These are phyloP conservation scores for Tetanocera ferruginea DNA, from an alignment of 2,888 invertebrate genomes.

Conservation along the genomic window DNA sequence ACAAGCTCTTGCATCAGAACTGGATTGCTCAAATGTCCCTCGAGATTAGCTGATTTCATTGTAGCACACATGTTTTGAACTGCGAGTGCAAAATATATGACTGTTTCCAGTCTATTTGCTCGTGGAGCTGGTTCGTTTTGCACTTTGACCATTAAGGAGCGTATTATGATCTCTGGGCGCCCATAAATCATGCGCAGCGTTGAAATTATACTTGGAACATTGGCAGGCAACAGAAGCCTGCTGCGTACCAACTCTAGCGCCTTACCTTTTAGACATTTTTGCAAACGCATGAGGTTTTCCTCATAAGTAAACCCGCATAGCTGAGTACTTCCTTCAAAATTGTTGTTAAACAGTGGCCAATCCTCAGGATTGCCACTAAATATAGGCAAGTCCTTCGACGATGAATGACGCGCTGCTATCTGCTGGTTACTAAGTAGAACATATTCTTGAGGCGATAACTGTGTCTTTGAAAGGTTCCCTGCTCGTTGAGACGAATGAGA, in stretches of 20 bases:
- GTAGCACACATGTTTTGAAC: constrained; percentile 45
- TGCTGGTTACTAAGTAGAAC: not conserved
- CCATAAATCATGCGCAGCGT: constrained; percentile 44
- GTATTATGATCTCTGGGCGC: constrained; percentile 41
- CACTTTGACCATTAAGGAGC: constrained; percentile 37
- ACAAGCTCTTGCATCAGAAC: constrained; percentile 40
- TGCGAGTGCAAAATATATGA: constrained; percentile 42
- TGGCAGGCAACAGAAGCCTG: constrained; percentile 35
- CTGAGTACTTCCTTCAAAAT: too few relatives aligned
- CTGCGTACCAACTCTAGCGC: constrained; percentile 33
- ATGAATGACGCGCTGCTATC: constrained; percentile 31
- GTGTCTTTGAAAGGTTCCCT: too few relatives aligned
- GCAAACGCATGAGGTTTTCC: constrained; percentile 42
- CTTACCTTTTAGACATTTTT: constrained; percentile 22
- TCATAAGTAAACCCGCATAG: constrained; percentile 41
- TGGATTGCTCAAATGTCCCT: constrained; percentile 43
- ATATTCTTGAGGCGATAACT: too few relatives aligned
- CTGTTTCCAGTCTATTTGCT: constrained; percentile 34
- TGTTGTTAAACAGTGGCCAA: constrained; percentile 39
- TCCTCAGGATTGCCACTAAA: constrained; percentile 36
- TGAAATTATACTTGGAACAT: constrained; percentile 37
- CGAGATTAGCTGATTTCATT: constrained; percentile 41
- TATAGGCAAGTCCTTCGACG: constrained; percentile 19
- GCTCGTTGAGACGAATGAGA: too few relatives aligned
- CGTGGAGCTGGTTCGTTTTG: constrained; percentile 33